Evolutionary conservation across 2,113 vertebrate genomes (phyloP), one percentile per base, ranked within the genome.

Genomic region (Ranitomeya imitator): DNA sequence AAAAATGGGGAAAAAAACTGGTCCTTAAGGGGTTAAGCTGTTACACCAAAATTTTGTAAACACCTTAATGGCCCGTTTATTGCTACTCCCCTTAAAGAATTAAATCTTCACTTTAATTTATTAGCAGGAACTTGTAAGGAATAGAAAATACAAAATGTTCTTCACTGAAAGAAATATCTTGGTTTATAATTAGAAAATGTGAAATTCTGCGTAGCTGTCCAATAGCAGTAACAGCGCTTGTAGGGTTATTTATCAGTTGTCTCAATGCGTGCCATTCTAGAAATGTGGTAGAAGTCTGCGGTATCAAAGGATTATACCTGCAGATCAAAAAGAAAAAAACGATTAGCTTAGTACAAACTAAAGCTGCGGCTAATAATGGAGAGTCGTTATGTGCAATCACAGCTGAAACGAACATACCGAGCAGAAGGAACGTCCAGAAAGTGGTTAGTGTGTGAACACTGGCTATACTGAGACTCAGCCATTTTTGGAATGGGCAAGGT

Each of bases 381-480:
- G 7, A 52, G 73, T 76, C 19, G 73, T 76, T 52, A 59, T 80
- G 55, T 80, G 60, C 78, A 80, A 80, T 80, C 55, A 80, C 55
- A 59, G 78, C 12, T 26, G 6, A 80, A 15, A 16, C 16, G 7
- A 23, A 60, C n/a, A 15, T 55, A 59, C 55, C 3, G n/a, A 8
- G 13, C 23, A 80, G 78, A 60, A 26, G 21, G 23, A 19, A 26
- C 23, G 37, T 37, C 45, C 51, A 79, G 74, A 78, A 69, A 37
- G 37, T 55, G 45, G 37, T 31, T 19, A 55, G 12, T 18, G 45
- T n/a, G 69, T 79, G 21, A 55, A 80, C 37, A 87, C 59, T 21
- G 59, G 71, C 77, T 31, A n/a, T 67, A 87, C 18, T 73, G 63
- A 73, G 51, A 65, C 69, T 57, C 16, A 59, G 21, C 23, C n/a